Conservation (phyloP, 2,113 vertebrate species). For the Reinhardtius hippoglossoides region DNA sequence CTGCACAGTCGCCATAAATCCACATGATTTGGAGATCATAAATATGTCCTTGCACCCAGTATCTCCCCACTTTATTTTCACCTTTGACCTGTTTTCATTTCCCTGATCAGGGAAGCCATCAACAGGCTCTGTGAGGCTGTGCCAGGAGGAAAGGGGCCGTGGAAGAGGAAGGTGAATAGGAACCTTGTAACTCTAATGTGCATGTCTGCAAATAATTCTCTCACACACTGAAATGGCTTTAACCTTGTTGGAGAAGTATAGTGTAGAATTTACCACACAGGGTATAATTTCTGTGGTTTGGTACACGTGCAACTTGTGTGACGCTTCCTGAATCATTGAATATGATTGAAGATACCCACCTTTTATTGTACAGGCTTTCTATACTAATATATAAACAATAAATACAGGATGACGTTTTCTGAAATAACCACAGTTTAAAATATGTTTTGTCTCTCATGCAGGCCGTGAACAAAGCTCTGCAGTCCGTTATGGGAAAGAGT, state of each 20-base stretch:
- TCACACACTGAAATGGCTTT: not conserved
- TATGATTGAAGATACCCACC: too few relatives aligned
- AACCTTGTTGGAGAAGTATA: too few relatives aligned
- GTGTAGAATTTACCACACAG: not conserved
- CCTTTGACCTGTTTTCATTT: constrained; percentile 36
- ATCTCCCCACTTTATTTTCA: constrained; percentile 13
- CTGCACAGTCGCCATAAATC: constrained; percentile 7
- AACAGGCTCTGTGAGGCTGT: constrained; percentile 94
- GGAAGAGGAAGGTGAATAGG: constrained; percentile 92
- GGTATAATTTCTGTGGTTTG: not conserved
- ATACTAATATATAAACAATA: not conserved
- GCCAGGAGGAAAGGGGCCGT: constrained; percentile 90
- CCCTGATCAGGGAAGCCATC: constrained; percentile 91
- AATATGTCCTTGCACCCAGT: constrained; percentile 5
- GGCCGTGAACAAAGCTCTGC: constrained; percentile 90
- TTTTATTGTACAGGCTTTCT: not conserved
- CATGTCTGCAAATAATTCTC: not conserved
- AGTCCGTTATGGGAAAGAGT: constrained; percentile 93
- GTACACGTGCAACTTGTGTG: not conserved
- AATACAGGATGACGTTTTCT: not conserved
- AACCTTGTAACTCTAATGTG: not conserved
- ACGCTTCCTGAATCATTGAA: not conserved
- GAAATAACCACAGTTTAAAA: not conserved
- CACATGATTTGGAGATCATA: not conserved
- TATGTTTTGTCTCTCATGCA: constrained; percentile 46